These are phyloP conservation scores for Mystacides longicornis DNA, from an alignment of 2,888 invertebrate genomes.

Conservation along the genomic window DNA sequence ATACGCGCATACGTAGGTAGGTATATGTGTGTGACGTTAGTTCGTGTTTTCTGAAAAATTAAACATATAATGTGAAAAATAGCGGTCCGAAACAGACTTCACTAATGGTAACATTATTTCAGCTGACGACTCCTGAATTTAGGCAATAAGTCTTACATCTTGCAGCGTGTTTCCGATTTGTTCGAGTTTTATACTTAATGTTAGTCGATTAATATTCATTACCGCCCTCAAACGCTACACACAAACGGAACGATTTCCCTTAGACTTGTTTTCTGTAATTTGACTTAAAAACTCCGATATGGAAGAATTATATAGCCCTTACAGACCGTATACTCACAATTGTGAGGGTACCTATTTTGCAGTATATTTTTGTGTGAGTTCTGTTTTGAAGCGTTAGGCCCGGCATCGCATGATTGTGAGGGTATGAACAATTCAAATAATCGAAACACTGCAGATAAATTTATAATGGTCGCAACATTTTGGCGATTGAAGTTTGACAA, in stretches of 20 bases:
- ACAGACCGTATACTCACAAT: no score
- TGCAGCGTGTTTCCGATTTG: neutral
- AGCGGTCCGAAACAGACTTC: neutral
- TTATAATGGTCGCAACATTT: no score
- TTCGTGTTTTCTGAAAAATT: conserved; percentile 1
- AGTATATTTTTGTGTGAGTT: no score
- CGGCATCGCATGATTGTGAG: no score
- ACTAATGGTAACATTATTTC: conserved; percentile 3
- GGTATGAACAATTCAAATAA: no score
- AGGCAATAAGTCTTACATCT: neutral
- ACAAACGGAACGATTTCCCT: neutral
- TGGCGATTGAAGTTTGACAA: no score
- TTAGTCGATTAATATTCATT: neutral
- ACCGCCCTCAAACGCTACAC: neutral
- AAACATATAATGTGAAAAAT: conserved; percentile 3
- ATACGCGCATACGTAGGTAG: neutral
- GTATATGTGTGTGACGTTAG: neutral
- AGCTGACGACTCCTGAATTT: conserved; percentile 3
- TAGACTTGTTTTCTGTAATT: no score
- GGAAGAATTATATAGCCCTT: no score
- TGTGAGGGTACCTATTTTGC: no score
- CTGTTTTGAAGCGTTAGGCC: no score
- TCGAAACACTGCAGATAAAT: no score
- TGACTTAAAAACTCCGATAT: no score
- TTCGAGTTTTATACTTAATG: neutral